Evolutionary conservation across 2,113 vertebrate genomes (phyloP), one percentile per base, ranked within the genome.

Genomic region (Epinephelus lanceolatus): DNA sequence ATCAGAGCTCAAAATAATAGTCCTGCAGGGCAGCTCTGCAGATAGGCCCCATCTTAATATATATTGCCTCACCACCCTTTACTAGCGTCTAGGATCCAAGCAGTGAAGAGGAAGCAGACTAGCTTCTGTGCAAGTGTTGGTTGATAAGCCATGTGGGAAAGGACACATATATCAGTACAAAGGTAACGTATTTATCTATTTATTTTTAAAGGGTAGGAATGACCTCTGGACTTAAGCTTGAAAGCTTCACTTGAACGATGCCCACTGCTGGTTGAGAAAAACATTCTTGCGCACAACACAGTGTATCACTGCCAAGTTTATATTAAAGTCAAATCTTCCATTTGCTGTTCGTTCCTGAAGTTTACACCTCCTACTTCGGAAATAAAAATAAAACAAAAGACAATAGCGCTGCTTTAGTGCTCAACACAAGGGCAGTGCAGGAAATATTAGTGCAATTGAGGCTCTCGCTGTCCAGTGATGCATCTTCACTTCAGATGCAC

Each of bases 1-100:
- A 95, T 90, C 90, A 81, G 74, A 84, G 88, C 89, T 89, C 84
- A 85, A 84, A 90, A 90, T 91, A 89, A 89, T 83, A 81, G 75
- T 83, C 84, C 79, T 77, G 78, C 73, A 70, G 82, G 76, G 65
- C 68, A 61, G 81, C 79, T 80, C 71, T 72, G 30, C 27, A 70
- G 69, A 90, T 83, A 78, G 45, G 47, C 69, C 23, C 78, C 68
- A 91, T 88, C 89, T 88, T 86, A 88, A 92, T 90, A 88, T 74
- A 89, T 88, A 86, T 85, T 82, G 45, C 75, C 25, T 81, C 69
- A 71, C 65, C 66, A 60, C 45, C 47, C 76, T 81, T 80, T 86
- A 83, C 55, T 63, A 42, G 60, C 56, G 75, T 66, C 76, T 73
- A 25, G 57, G 55, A 78, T 68, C 65, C 61, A 81, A 83, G 40